Percentiles rank a stretch among this genome's conserved stretches.
Evolutionary conservation across 2,113 vertebrate genomes (phyloP).

Genomic region (Rhagologus leucostigma): DNA sequence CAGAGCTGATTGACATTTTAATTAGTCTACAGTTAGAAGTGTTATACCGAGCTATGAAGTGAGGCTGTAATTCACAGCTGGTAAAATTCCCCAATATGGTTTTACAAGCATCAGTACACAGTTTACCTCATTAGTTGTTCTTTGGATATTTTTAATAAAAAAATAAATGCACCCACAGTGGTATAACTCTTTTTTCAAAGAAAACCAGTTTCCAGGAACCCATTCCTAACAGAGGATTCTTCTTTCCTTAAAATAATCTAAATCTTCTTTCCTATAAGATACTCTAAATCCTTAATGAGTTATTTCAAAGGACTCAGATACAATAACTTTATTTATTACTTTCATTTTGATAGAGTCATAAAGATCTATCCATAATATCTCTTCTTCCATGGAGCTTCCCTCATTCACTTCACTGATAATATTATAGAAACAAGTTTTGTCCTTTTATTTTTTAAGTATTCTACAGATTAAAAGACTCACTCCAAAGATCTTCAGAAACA

Average conservation of each 20-base stretch:
- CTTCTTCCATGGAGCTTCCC: background rate
- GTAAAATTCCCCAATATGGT: constrained; percentile 40
- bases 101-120: constrained; percentile 27
- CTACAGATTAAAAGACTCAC: background rate
- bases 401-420: background rate
- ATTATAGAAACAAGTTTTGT: background rate
- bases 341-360: background rate
- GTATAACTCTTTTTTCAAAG: background rate
- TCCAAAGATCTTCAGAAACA: background rate
- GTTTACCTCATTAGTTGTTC: background rate
- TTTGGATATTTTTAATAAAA: background rate
- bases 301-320: background rate
- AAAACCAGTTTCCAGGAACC: background rate
- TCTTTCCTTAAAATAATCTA: background rate
- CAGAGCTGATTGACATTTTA: constrained; percentile 66
- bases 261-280: background rate
- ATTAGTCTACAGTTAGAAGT: constrained; percentile 66
- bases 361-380: background rate
- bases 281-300: background rate
- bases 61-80: constrained; percentile 59
- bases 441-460: background rate
- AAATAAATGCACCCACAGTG: background rate
- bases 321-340: background rate
- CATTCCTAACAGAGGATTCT: background rate
- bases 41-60: constrained; percentile 58